Conservation (phyloP, 2,113 vertebrate species). For the Podocnemis expansa region DNA sequence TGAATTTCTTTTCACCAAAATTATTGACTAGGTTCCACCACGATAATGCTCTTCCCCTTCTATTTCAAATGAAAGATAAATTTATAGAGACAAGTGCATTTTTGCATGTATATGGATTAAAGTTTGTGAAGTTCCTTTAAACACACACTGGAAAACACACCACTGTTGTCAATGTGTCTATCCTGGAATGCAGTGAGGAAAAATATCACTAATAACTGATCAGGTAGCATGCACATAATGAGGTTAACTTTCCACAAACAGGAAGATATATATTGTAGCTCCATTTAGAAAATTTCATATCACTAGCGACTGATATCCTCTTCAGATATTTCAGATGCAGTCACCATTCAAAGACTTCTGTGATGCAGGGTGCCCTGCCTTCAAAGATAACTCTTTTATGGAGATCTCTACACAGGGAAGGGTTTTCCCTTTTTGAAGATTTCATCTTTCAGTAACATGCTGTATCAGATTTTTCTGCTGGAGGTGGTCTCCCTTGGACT, state of each 20-base stretch:
- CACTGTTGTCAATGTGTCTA: not conserved
- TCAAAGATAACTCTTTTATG: slow-evolving; percentile 40
- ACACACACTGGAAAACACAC: not conserved
- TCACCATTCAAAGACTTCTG: not conserved
- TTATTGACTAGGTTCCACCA: not conserved
- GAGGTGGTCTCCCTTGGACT: not conserved
- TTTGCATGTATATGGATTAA: not conserved
- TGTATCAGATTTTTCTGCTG: not conserved
- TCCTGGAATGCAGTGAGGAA: not conserved
- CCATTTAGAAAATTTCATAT: slow-evolving; percentile 13
- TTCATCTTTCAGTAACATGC: not conserved
- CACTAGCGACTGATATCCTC: slow-evolving; percentile 23
- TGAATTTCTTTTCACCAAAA: too few relatives aligned
- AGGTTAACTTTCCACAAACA: not conserved
- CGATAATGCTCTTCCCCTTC: not conserved
- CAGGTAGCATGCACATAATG: not conserved
- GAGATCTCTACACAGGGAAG: not conserved
- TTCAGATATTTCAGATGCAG: not conserved
- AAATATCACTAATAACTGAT: rapidly evolving
- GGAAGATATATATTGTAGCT: not conserved
- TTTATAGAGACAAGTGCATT: not conserved
- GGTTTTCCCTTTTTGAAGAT: not conserved
- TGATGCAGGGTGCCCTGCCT: not conserved
- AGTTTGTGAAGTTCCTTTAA: not conserved
- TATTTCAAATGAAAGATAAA: slow-evolving; percentile 2